phyloP scores from a whole-genome alignment of 2,888 invertebrate genomes.

The Polyploca ridens region DNA sequence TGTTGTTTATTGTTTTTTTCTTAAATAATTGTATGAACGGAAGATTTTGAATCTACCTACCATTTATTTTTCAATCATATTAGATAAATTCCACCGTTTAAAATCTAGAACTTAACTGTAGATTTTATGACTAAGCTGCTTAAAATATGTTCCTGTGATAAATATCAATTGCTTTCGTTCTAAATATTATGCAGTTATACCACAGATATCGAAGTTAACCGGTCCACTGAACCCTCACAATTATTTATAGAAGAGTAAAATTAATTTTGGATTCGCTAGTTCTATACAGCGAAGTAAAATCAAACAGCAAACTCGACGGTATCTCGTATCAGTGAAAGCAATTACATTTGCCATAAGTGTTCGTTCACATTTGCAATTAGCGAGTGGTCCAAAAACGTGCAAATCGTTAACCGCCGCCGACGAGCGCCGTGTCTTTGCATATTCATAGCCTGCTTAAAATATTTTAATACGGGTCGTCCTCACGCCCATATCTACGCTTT shows the following conservation, averaged over 20 bases:
- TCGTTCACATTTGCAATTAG: constrained; percentile 83
- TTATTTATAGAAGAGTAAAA: constrained; percentile 30
- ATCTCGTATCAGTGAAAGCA: constrained; percentile 76
- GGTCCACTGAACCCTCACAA: background rate
- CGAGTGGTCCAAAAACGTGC: constrained; percentile 82
- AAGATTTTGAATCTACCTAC: no score
- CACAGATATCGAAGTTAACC: background rate
- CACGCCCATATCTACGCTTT: constrained; percentile 67
- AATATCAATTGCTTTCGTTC: background rate
- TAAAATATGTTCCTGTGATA: background rate
- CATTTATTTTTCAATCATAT: no score
- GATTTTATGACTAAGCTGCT: background rate
- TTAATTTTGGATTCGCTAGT: constrained; percentile 43
- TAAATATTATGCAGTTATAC: background rate
- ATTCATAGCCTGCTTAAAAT: constrained; percentile 84
- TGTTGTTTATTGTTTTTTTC: background rate
- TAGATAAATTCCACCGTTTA: no score
- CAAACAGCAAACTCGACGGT: constrained; percentile 61
- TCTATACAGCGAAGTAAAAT: constrained; percentile 49
- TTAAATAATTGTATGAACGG: no score
- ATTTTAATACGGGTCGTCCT: constrained; percentile 80
- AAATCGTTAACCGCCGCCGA: constrained; percentile 79
- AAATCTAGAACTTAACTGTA: no score
- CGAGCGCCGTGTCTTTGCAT: constrained; percentile 81
- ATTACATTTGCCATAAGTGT: constrained; percentile 82